Evolutionary conservation across 2,888 invertebrate species (phyloP), one percentile per base, ranked within the genome.

Genomic region (Idaea dimidiata): DNA sequence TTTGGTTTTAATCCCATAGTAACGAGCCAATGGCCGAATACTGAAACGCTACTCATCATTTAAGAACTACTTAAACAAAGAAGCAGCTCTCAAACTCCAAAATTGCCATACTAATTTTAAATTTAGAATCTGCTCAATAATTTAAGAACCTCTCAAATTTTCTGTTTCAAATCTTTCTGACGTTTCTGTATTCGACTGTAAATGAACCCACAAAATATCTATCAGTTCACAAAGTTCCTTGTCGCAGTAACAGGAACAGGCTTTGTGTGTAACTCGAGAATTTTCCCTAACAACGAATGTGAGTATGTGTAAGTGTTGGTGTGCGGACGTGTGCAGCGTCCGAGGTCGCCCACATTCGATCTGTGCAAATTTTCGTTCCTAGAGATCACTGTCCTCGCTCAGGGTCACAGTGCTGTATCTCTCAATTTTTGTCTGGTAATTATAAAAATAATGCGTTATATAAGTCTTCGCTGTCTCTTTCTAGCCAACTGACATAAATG

Each of bases 361-460:
- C 90, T 91, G 91, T 91, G 91, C 91, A 91, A 92, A 92, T 90
- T 91, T 81, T 91, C 82, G 90, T 84, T 84, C 80, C 80, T 79
- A 79, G 84, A 87, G 91, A 89, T 90, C 91, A 87, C 79, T 89
- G 89, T 67, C 91, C 91, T 86, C 79, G 72, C 78, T 88, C 92
- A 92, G 86, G 92, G 92, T 78, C 92, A 86, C 84, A 78, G 81
- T 77, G 87, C 79, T 85, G 90, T 91, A 91, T 91, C 90, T 89
- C 89, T 90, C 86, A 89, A 91, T 87, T 92, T 91, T 91, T 91
- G 92, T 87, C 87, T 91, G 92, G 91, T 92, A 92, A 92, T 92
- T 92, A 91, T 91, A 91, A 92, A 91, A 92, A 92, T 91, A 92
- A 92, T 91, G 91, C 88, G 91, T 92, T 92, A 91, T 91, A 90